Conservation (phyloP, 2,888 invertebrate species). For the Pterobdella sp. region DNA sequence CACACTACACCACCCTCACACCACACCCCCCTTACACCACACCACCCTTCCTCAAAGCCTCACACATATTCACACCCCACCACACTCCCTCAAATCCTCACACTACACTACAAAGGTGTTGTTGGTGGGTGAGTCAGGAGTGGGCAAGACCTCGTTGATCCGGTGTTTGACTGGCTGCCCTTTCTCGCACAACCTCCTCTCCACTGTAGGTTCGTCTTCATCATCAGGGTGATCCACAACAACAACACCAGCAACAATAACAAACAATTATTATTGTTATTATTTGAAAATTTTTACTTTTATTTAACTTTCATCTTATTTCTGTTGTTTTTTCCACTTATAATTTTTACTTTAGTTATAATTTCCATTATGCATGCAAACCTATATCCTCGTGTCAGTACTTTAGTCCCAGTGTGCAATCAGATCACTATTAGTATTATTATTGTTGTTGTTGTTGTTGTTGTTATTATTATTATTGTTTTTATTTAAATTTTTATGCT, state of each 20-base stretch:
- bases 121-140: conserved; percentile 45
- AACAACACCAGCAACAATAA: too few species aligned
- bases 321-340: too few species aligned
- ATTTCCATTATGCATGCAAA: too few species aligned
- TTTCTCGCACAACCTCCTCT: conserved; percentile 40
- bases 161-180: conserved; percentile 38
- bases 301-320: conserved; percentile 12
- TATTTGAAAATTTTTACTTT: not conserved
- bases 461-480: too few species aligned
- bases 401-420: too few species aligned
- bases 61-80: not conserved
- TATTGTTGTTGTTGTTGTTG: too few species aligned
- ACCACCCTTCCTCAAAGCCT: conserved; percentile 3
- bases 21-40: not conserved
- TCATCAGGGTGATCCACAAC: too few species aligned
- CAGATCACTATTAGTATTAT: too few species aligned
- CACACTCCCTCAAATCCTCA: not conserved
- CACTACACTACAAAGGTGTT: conserved; percentile 42
- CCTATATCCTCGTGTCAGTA: too few species aligned
- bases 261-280: not conserved
- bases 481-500: too few species aligned
- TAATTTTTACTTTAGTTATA: too few species aligned
- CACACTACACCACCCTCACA: not conserved
- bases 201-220: conserved; percentile 43
- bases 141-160: conserved; percentile 45